Evolutionary conservation across 2,113 vertebrate genomes (phyloP), one percentile per base, ranked within the genome.

Genomic region (Sapajus apella): DNA sequence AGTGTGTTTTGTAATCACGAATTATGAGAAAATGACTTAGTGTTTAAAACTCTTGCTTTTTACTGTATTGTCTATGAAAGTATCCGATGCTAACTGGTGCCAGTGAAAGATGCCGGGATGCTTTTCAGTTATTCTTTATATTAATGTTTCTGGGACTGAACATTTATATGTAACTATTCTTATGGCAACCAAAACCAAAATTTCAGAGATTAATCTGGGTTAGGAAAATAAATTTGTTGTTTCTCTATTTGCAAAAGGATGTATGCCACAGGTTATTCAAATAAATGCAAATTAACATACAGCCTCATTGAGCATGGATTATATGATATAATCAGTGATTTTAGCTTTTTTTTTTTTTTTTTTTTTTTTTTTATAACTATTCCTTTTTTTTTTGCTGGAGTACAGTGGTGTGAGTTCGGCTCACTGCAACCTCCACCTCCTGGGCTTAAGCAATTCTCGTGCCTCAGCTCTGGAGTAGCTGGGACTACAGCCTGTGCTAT

Each of bases 71-170:
- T 30, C 21, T 37, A 7, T 20, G 40, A 6, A 43, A 37, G 23
- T 2, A 5, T n/a, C 25, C 3, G 30, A 13, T 58, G 7, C 30
- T n/a, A 16, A 77, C 1, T 2, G 2, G 21, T 30, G 5, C 11
- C 21, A n/a, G 12, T 7, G 9, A 86, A 77, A 17, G 58, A 61
- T 8, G 3, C 50, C 20, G 1, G 4, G 5, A 17, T 25, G 17
- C 10, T 40, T 72, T 32, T 58, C 9, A 12, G 1, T 40, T 27
- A 18, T 9, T 25, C 45, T 18, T 82, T 45, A 1, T 13, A 30
- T 47, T 64, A 21, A 8, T 30, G 77, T n/a, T 27, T 66, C 83
- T n/a, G 45, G 64, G 17, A 23, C 3, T 11, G 17, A 32, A 20
- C 5, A 1, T n/a, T 68, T 52, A n/a, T 27, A 27, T 25, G 13